These are phyloP conservation scores for Cecidostiba fungosa DNA, from an alignment of 2,888 invertebrate species.

Conservation along the genomic window DNA sequence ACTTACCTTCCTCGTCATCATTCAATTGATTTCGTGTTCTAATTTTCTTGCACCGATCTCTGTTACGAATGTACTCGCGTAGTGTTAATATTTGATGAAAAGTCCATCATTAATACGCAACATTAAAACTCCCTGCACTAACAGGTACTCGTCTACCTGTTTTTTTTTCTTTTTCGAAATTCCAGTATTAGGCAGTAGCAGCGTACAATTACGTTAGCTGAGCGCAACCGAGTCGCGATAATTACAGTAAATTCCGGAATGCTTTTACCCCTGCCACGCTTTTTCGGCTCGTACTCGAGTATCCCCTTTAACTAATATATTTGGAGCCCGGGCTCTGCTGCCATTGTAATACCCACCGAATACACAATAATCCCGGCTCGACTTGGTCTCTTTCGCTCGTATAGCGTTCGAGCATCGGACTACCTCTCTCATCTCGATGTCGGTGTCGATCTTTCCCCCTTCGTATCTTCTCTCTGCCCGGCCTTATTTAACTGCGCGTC, in stretches of 20 bases:
- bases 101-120: neutral
- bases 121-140: no score
- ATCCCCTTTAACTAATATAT: conserved; percentile 75
- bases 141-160: neutral
- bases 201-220: neutral
- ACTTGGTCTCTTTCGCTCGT: conserved; percentile 58
- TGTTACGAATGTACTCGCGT: no score
- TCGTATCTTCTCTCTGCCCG: conserved; percentile 5
- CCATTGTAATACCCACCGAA: conserved; percentile 73
- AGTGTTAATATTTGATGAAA: neutral
- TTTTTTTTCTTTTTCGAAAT: conserved; percentile 20
- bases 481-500: conserved; percentile 14
- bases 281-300: conserved; percentile 55
- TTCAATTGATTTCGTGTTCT: conserved; percentile 9
- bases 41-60: neutral
- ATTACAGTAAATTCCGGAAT: conserved; percentile 37
- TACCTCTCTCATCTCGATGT: neutral
- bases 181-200: neutral
- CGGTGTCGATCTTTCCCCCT: conserved; percentile 29
- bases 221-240: conserved; percentile 41
- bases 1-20: neutral
- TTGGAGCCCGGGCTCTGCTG: conserved; percentile 70
- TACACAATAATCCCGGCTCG: conserved; percentile 71
- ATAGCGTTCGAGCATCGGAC: conserved; percentile 34
- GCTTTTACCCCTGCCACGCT: conserved; percentile 28